Evolutionary conservation across 2,113 vertebrate species (phyloP).

Genomic region (Casuarius casuarius): DNA sequence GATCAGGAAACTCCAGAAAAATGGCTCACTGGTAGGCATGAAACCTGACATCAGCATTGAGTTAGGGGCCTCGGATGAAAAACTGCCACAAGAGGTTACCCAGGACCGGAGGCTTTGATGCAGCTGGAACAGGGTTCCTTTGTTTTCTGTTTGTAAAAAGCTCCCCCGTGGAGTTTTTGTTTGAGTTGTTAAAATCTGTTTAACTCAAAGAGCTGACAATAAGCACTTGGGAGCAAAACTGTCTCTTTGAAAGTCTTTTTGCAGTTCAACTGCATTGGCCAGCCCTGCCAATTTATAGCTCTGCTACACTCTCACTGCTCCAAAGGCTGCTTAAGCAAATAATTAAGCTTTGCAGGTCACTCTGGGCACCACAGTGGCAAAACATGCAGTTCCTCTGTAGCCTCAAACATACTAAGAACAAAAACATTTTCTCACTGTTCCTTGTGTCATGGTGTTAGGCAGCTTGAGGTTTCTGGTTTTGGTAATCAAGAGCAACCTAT

Average conservation of each 20-base stretch:
- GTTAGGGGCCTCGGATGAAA: constrained; percentile 22
- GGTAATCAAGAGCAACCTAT: background rate
- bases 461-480: background rate
- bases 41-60: constrained; percentile 1
- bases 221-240: constrained; percentile 57
- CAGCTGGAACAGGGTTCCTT: constrained; percentile 49
- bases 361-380: background rate
- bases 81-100: constrained; percentile 31
- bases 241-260: constrained; percentile 61
- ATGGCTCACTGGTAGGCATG: background rate
- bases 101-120: constrained; percentile 43
- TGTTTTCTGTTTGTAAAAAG: constrained; percentile 59
- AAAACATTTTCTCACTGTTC: background rate
- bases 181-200: constrained; percentile 66
- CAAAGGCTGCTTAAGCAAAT: constrained; percentile 58
- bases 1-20: background rate
- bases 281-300: constrained; percentile 41
- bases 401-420: background rate
- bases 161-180: constrained; percentile 62
- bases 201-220: constrained; percentile 61
- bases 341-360: constrained; percentile 39
- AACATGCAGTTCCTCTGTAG: background rate
- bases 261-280: constrained; percentile 18
- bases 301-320: background rate
- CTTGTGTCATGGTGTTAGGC: background rate